Percentiles rank a stretch among this genome's conserved stretches.
Conservation (phyloP, 2,797 vertebrate genomes). For the Lerista edwardsae region DNA sequence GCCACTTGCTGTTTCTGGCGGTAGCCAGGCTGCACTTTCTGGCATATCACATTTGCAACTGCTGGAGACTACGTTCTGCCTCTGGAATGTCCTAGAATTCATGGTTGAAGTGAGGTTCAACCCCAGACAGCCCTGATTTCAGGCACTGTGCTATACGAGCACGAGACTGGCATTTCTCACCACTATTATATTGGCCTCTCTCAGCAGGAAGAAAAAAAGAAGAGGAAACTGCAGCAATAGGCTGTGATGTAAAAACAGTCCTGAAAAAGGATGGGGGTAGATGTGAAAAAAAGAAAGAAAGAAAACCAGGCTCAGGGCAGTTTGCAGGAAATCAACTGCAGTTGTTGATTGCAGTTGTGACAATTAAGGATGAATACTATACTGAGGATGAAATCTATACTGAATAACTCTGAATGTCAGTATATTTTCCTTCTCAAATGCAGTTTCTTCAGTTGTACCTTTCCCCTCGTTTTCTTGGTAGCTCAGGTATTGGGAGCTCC, state of each 20-base stretch:
- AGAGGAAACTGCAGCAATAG: neutral
- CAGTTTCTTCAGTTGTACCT: neutral
- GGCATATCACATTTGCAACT: no score
- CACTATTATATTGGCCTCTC: neutral
- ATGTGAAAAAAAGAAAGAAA: neutral
- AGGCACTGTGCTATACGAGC: no score
- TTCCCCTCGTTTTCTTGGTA: constrained; percentile 6
- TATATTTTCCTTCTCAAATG: constrained; percentile 14
- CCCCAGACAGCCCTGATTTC: no score
- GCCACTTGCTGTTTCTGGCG: no score
- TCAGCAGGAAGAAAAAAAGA: neutral
- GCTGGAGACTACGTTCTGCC: no score
- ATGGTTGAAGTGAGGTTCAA: no score
- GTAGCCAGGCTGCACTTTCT: no score
- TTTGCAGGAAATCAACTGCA: neutral
- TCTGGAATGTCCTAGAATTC: no score
- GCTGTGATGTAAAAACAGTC: constrained; percentile 8
- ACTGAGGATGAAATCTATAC: neutral
- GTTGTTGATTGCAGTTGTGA: neutral
- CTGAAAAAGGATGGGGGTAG: neutral
- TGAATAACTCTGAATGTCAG: neutral
- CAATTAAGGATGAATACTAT: neutral
- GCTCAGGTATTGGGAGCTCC: constrained; percentile 1
- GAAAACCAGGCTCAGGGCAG: neutral
- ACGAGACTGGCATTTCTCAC: no score